These are phyloP conservation scores for Nymphalis c-album DNA, from an alignment of 2,888 invertebrate species.

Conservation along the genomic window DNA sequence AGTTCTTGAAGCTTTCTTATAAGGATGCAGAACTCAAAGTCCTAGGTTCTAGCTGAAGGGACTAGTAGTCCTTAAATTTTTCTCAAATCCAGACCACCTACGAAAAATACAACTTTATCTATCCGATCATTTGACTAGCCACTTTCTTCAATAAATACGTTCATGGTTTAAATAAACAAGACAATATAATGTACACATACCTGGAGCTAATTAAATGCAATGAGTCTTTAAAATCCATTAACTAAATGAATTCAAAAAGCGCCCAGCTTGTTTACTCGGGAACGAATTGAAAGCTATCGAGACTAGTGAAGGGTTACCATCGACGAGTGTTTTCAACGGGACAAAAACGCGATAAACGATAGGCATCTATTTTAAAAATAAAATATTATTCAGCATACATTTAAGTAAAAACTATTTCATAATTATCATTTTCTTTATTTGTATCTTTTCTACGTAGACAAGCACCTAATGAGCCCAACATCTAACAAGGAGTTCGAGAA, in stretches of 20 bases:
- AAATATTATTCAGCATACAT: too few relatives aligned
- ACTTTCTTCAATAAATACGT: not conserved
- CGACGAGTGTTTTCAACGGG: not conserved
- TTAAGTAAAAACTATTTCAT: too few relatives aligned
- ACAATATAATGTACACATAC: not conserved
- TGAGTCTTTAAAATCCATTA: conserved; percentile 22
- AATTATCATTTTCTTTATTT: too few relatives aligned
- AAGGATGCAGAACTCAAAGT: too few relatives aligned
- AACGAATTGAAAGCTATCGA: conserved; percentile 20
- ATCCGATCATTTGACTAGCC: not conserved
- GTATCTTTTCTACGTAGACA: too few relatives aligned
- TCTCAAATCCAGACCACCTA: too few relatives aligned
- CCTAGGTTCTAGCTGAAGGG: too few relatives aligned
- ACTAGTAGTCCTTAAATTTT: too few relatives aligned
- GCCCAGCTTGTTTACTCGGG: conserved; percentile 10
- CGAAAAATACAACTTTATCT: not conserved
- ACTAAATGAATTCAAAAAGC: conserved; percentile 22
- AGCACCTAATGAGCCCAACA: too few relatives aligned
- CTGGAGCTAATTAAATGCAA: conserved; percentile 23
- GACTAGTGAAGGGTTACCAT: conserved; percentile 13
- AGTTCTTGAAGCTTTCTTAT: too few relatives aligned
- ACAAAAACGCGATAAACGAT: not conserved
- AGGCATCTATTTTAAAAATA: too few relatives aligned
- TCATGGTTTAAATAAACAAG: not conserved
- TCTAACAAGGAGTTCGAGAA: too few relatives aligned